Base-by-base conservation (phyloP, 2,113 vertebrate genomes). In the Cyphomyrus plagiostoma region DNA sequence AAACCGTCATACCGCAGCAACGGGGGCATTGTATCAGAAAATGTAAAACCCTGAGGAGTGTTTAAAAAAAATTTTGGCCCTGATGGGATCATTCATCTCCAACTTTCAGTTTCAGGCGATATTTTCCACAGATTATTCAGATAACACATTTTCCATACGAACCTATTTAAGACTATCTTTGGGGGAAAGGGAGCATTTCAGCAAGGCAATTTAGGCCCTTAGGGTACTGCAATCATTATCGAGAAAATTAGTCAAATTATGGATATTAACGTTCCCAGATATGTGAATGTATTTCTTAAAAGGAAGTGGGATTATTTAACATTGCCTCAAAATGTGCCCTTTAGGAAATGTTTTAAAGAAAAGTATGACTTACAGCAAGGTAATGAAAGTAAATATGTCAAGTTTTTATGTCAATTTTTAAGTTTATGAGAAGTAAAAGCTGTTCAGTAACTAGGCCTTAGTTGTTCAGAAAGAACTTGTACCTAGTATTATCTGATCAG, bases 401-500 rank as follows among this genome's bases (percentile, higher is more conserved):
- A 42, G 35, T 80, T 15, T 80, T 80, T 19, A 42, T 80, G 17
- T 42, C 30, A 19, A 80, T 80, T 30, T 39, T 42, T 8, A 42
- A 42, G 74, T 77, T 42, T 77, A 17, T 74, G 30, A 77, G 35
- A 39, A 35, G 58, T 66, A 26, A 35, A 77, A 5, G 35, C 26
- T 39, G 30, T 86, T 23, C 3, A 50, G 9, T 50, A 30, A 86
- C 19, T 5, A 7, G 26, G 50, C 9, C 13, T 39, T 8, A 52
- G 26, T 87, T 87, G 19, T 87, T 87, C 30, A 53, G 85, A 87
- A 39, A 5, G 53, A 89, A 53, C 46, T 26, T 39, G 84, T 83
- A 52, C 77, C 52, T 56, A 30, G 89, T 89, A 89, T 56, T 56
- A 11, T 91, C 90, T 90, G 66, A 93, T 77, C 87, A 89, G 3